Evolutionary conservation across 2,888 invertebrate genomes (phyloP), one percentile per base, ranked within the genome.

Genomic region (Anthophora plumipes): DNA sequence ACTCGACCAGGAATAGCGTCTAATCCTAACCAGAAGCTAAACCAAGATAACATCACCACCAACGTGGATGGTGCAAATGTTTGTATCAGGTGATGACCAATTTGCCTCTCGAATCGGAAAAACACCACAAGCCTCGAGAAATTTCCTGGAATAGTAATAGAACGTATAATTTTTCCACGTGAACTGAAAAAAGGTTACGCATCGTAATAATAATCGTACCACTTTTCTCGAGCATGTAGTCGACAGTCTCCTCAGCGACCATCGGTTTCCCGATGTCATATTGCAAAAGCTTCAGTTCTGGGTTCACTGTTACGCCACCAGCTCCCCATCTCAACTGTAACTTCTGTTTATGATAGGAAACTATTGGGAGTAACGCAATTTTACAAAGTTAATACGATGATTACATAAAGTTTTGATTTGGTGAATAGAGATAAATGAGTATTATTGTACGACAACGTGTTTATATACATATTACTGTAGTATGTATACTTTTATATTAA

Each of bases 1-100:
- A 97, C 97, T 60, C 97, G 94, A 0, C 97, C 97, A 2, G 97
- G 97, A 67, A 97, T 96, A 0, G 97, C 97, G 90, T 97, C 97
- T 87, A 97, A 93, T 63, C 97, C 97, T 41, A 97, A 92, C 97
- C 97, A 97, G 92, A 97, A 97, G 90, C 97, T 97, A 92, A 97
- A 97, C 97, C 97, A 97, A 4, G 97, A 97, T 9, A 97, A 92
- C 95, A 97, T 96, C 12, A 97, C 97, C 9, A 97, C 97, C 43
- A 97, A 93, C 0, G 96, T 96, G 1, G 97, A 97, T 0, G 97
- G 97, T 0, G 97, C 97, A 92, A 97, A 97, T 9, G 97, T 97
- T 93, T 97, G 97, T 84, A 97, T 97, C 67, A 97, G 93, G 90
- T 97, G 97, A 92, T 97, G 97, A 0, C 97, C 97, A 69, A 97